Conservation (phyloP, 2,113 vertebrate species). For the Dasyornis broadbenti region DNA sequence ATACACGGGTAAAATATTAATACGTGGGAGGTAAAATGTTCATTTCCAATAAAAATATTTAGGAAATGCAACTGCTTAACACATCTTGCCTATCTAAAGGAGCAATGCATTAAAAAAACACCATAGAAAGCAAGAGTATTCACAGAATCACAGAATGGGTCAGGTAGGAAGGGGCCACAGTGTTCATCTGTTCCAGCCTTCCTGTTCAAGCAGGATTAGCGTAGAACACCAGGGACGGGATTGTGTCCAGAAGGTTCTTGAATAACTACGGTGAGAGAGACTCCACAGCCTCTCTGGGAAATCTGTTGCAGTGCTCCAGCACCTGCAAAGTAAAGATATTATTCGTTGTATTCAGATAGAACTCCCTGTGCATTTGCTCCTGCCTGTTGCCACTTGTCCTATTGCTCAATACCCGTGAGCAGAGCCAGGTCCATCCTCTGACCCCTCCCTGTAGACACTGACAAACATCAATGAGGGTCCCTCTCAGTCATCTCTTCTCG, state of each 20-base stretch:
- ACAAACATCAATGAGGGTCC: not conserved
- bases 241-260: not conserved
- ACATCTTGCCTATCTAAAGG: not conserved
- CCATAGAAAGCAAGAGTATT: not conserved
- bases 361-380: not conserved
- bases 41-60: not conserved
- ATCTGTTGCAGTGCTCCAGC: not conserved
- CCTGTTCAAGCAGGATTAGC: not conserved
- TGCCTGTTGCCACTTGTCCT: fast-evolving
- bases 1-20: not conserved
- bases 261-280: not conserved
- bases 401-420: fast-evolving
- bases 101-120: not conserved
- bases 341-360: not conserved
- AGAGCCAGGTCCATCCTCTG: not conserved
- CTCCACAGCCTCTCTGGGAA: not conserved
- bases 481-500: not conserved
- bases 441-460: not conserved
- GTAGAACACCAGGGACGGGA: not conserved
- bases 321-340: not conserved
- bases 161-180: not conserved
- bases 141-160: not conserved
- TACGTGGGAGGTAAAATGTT: not conserved
- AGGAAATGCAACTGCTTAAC: not conserved
- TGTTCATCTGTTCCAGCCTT: not conserved